Percentiles rank a stretch among this genome's conserved stretches.
phyloP scores from a whole-genome alignment of 2,113 vertebrate genomes.

The Entosphenus tridentatus region DNA sequence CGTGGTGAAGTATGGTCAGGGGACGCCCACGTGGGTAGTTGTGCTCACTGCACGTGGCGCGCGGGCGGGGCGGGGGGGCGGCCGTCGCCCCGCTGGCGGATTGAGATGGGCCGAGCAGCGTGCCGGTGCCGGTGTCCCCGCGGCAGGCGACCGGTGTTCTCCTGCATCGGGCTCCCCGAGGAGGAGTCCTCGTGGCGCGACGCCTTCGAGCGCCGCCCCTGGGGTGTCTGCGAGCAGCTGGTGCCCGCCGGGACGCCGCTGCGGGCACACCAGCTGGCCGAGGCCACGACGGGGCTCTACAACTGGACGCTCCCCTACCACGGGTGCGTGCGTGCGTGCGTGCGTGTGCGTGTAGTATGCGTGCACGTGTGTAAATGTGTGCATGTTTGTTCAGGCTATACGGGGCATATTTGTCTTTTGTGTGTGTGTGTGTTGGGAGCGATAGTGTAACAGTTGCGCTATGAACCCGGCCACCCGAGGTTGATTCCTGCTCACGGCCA shows the following conservation, averaged over 20 bases:
- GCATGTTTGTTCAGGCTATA: too few relatives aligned
- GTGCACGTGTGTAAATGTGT: neutral
- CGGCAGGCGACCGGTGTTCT: constrained; percentile 24
- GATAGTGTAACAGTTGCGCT: too few relatives aligned
- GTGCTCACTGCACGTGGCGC: neutral
- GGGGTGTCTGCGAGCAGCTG: constrained; percentile 67
- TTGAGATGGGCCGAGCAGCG: too few relatives aligned
- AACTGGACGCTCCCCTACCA: constrained; percentile 41
- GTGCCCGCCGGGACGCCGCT: constrained; percentile 33
- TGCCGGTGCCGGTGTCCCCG: neutral
- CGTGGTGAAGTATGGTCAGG: neutral
- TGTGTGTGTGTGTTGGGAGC: too few relatives aligned
- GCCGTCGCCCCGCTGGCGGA: neutral
- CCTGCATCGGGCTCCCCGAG: constrained; percentile 71
- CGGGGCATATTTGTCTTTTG: too few relatives aligned
- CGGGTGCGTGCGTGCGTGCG: neutral
- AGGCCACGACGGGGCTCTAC: constrained; percentile 43
- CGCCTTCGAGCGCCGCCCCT: constrained; percentile 51
- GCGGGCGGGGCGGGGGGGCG: neutral
- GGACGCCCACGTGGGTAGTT: neutral
- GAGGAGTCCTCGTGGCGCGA: constrained; percentile 62
- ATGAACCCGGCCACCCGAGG: too few relatives aligned
- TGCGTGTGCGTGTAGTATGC: neutral
- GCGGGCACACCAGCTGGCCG: constrained; percentile 46
- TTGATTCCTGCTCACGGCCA: too few relatives aligned